Evolutionary conservation across 2,113 vertebrate genomes (phyloP), one percentile per base, ranked within the genome.

Genomic region (Halcyon senegalensis): DNA sequence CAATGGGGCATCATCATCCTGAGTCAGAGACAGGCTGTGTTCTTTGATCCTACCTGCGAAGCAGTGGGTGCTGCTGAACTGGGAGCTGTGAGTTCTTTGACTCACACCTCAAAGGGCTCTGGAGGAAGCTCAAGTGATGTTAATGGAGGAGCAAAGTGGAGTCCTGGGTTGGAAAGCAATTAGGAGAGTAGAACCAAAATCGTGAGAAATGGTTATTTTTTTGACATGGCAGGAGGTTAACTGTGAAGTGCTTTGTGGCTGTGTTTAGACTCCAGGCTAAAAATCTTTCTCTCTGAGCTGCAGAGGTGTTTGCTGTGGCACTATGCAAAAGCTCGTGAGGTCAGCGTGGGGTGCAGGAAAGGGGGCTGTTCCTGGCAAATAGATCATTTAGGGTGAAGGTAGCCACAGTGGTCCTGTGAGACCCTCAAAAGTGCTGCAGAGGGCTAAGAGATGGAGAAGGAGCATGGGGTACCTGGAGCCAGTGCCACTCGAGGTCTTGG

Each of bases 1-100:
- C 0, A 3, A 7, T 0, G 10, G 16, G 9, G 74, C 2, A 0
- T 59, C 2, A 0, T 46, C 1, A 1, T 33, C 74, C 59, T 2
- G 80, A 87, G 66, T 30, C 50, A 31, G 64, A 41, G 55, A 4
- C 23, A 15, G 59, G 73, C 59, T 79, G 83, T 6, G 50, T 50
- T 35, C 80, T 88, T 60, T 77, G 78, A 66, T 89, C 37, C 64
- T 53, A 8, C 12, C 58, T 58, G 21, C 0, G 9, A 55, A 55
- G 73, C 89, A 63, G 73, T 1, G 1, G 58, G 19, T 53, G 46
- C 68, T 55, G 41, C 68, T 17, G 63, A 23, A 10, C 41, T 2
- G 3, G 87, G 89, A 56, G 81, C 84, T 48, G 55, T 23, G 13
- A 28, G 7, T 41, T 56, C 74, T 82, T 62, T 79, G 5, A 44